These are phyloP conservation scores for Drosophila dunni DNA, from an alignment of 1,140 invertebrate species.

Conservation along the genomic window DNA sequence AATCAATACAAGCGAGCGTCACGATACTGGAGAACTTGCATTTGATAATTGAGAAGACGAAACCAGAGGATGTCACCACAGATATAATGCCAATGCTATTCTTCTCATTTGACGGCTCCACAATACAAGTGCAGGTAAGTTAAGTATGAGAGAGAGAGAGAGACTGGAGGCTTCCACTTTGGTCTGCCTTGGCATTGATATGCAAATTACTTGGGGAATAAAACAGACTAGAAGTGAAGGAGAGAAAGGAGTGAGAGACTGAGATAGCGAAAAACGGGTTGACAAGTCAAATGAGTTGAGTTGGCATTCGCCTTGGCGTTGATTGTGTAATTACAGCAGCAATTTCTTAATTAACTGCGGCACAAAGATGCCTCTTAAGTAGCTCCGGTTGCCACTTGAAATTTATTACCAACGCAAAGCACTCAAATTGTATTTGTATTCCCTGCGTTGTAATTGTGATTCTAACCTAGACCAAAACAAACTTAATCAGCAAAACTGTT, in stretches of 20 bases:
- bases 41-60: conserved; percentile 94
- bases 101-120: conserved; percentile 94
- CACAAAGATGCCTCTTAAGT: conserved; percentile 55
- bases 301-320: conserved; percentile 46
- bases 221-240: neutral
- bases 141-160: neutral
- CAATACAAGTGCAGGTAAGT: conserved; percentile 95
- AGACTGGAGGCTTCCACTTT: neutral
- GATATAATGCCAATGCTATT: conserved; percentile 96
- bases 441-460: neutral
- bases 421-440: conserved; percentile 24
- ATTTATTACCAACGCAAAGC: conserved; percentile 44
- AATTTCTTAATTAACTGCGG: conserved; percentile 76
- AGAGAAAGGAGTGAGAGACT: neutral
- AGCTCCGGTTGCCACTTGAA: conserved; percentile 42
- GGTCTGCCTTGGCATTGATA: conserved; percentile 33
- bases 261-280: conserved; percentile 46
- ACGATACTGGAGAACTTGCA: conserved; percentile 96
- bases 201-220: conserved; percentile 43
- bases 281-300: conserved; percentile 49
- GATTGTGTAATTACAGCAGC: conserved; percentile 72
- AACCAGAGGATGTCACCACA: conserved; percentile 90
- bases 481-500: conserved; percentile 19
- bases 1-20: conserved; percentile 95
- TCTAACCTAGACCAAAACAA: neutral